Percentiles rank a stretch among this genome's conserved stretches.
phyloP scores from a whole-genome alignment of 2,797 vertebrate species.

The Galagoides demidoff region DNA sequence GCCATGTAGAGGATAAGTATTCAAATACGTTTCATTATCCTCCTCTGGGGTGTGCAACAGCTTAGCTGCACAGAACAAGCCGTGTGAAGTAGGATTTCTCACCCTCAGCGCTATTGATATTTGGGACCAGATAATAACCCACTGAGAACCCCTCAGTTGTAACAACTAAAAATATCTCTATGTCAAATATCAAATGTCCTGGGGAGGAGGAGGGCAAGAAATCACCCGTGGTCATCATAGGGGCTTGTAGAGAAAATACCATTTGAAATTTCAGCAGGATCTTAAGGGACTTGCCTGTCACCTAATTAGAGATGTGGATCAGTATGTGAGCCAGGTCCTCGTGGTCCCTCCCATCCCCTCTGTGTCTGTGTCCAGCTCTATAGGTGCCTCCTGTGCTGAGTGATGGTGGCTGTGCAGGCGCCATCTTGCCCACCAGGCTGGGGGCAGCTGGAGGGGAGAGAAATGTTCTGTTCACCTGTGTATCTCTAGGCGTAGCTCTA shows the following conservation, averaged over 20 bases:
- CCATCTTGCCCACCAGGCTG: neutral
- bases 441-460: neutral
- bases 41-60: neutral
- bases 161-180: neutral
- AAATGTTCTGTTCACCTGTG: neutral
- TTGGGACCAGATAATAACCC: neutral
- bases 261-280: neutral
- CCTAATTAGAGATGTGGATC: neutral
- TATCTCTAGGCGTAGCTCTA: rapidly evolving
- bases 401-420: no score
- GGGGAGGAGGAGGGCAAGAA: neutral
- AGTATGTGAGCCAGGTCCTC: neutral
- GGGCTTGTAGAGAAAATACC: neutral
- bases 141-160: neutral
- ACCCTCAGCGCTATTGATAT: neutral
- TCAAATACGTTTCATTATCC: neutral
- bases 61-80: neutral
- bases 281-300: neutral
- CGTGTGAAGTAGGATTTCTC: neutral
- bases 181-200: neutral
- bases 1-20: neutral
- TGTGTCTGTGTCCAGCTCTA: neutral
- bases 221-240: neutral
- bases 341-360: neutral
- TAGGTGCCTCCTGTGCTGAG: neutral